Percentiles rank a stretch among this genome's conserved stretches.
phyloP scores from a whole-genome alignment of 2,797 vertebrate species.

The Acestrorhynchus altus region DNA sequence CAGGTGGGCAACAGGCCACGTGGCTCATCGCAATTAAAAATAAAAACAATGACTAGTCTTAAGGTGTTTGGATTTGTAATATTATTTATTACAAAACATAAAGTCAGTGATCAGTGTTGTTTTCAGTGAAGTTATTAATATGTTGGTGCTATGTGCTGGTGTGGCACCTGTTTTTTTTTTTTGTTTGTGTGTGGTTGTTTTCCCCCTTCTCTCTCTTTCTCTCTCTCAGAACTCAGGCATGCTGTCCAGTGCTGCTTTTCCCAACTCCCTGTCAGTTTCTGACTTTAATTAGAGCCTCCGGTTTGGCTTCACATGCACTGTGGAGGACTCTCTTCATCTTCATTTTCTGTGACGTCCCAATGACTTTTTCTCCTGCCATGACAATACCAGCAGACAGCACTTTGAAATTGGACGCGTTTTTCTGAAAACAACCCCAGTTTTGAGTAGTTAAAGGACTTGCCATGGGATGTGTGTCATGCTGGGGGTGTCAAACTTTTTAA shows the following conservation, averaged over 20 bases:
- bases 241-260: neutral
- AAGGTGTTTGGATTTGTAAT: neutral
- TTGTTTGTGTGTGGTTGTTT: no score
- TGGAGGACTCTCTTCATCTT: neutral
- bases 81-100: constrained; percentile 2
- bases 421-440: neutral
- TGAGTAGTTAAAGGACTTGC: neutral
- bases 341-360: neutral
- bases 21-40: neutral
- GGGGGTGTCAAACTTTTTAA: neutral
- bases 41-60: neutral
- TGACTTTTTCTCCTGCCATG: neutral
- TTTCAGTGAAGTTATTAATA: no score
- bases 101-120: no score
- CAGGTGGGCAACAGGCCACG: neutral
- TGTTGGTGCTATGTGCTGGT: no score
- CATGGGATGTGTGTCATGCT: neutral
- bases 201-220: no score
- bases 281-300: neutral
- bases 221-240: neutral
- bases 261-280: neutral
- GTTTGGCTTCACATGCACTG: neutral
- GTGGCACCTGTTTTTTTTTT: no score
- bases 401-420: neutral
- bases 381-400: neutral